These are phyloP conservation scores for Eupithecia subumbrata DNA, from an alignment of 2,888 invertebrate genomes.

Conservation along the genomic window DNA sequence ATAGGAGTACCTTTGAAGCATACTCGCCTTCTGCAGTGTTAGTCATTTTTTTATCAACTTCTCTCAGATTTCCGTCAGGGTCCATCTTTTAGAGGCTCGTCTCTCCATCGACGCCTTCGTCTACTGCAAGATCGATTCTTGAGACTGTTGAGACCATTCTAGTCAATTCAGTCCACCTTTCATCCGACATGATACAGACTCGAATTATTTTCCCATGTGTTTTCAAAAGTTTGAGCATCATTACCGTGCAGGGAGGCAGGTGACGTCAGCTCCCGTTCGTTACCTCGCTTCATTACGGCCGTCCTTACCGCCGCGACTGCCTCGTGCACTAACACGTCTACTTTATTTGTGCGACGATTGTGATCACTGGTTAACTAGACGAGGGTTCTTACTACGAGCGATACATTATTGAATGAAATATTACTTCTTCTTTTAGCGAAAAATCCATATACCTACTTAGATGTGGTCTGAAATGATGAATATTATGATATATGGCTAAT, in stretches of 20 bases:
- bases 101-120: neutral
- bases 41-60: neutral
- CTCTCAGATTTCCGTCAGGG: neutral
- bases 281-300: conserved; percentile 70
- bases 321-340: conserved; percentile 23
- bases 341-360: conserved; percentile 21
- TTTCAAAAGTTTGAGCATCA: conserved; percentile 56
- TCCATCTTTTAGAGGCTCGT: neutral
- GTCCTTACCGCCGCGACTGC: conserved; percentile 41
- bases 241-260: conserved; percentile 58
- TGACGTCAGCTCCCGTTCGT: conserved; percentile 77
- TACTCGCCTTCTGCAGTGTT: neutral
- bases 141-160: neutral
- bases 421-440: neutral
- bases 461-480: neutral
- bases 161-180: neutral
- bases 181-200: neutral
- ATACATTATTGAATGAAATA: neutral
- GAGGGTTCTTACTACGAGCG: neutral
- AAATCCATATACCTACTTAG: neutral
- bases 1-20: neutral
- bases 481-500: neutral
- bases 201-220: neutral
- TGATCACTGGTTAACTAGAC: neutral
- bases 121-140: neutral